These are phyloP conservation scores for Stegastes partitus DNA, from an alignment of 2,113 vertebrate species.

Conservation along the genomic window DNA sequence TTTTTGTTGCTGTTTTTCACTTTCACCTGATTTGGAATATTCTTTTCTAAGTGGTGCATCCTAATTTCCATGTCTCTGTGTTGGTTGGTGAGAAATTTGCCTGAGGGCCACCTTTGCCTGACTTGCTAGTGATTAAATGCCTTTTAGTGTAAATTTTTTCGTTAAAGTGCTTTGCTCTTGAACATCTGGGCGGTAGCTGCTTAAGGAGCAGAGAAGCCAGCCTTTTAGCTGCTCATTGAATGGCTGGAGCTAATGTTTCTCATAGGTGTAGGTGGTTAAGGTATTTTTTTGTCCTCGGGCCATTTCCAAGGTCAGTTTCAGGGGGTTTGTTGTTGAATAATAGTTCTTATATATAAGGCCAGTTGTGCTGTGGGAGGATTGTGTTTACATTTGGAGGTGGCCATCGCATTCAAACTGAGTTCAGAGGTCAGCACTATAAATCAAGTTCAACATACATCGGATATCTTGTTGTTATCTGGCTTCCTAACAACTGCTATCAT, in stretches of 20 bases:
- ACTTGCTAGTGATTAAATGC: neutral
- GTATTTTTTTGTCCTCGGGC: neutral
- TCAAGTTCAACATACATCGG: no score
- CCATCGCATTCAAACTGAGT: neutral
- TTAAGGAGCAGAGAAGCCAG: neutral
- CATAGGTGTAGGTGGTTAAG: neutral
- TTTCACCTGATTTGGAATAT: neutral
- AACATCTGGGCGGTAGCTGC: constrained; percentile 1
- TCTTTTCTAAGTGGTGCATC: neutral
- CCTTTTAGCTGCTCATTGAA: neutral
- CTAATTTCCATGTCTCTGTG: neutral
- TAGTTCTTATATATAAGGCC: neutral
- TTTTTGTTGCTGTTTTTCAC: neutral
- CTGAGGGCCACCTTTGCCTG: neutral
- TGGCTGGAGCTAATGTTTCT: neutral
- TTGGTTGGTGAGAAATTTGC: neutral
- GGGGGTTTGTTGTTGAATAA: neutral
- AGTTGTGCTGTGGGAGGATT: neutral
- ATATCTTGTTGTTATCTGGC: no score
- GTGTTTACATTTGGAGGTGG: neutral
- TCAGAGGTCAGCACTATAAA: no score
- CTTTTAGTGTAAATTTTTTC: neutral
- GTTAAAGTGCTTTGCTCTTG: neutral
- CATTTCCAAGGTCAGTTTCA: neutral
- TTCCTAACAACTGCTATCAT: no score